Percentiles rank a stretch among this genome's conserved stretches.
Conservation (phyloP, 2,797 vertebrate genomes). For the Myiothlypis coronata region DNA sequence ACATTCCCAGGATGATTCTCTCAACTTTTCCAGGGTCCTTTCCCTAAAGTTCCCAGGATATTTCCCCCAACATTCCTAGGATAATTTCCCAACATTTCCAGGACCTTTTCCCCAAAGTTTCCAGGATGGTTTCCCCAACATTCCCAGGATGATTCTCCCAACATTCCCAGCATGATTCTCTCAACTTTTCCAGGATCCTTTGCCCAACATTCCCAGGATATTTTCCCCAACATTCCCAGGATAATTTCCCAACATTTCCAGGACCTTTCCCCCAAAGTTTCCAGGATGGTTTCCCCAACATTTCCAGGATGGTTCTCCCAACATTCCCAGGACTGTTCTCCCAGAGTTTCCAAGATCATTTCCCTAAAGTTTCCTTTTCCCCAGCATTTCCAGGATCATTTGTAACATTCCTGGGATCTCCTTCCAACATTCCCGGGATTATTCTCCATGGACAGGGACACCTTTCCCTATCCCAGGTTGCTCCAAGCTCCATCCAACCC, state of each 20-base stretch:
- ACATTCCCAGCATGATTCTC: accelerated
- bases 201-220: neutral
- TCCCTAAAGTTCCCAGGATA: neutral
- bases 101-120: too few species aligned
- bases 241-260: neutral
- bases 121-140: too few species aligned
- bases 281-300: too few species aligned
- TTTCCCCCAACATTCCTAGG: neutral
- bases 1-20: neutral
- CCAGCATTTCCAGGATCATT: neutral
- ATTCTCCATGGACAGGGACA: neutral
- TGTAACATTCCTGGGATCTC: too few species aligned
- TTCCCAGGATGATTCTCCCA: neutral
- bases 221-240: neutral
- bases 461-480: neutral
- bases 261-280: too few species aligned
- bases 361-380: neutral
- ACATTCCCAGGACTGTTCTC: neutral
- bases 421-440: neutral
- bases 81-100: too few species aligned
- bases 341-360: neutral
- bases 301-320: neutral
- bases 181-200: neutral
- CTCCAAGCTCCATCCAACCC: neutral
- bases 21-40: neutral